These are phyloP conservation scores for Lobophora halterata DNA, from an alignment of 2,888 invertebrate genomes.

Conservation along the genomic window DNA sequence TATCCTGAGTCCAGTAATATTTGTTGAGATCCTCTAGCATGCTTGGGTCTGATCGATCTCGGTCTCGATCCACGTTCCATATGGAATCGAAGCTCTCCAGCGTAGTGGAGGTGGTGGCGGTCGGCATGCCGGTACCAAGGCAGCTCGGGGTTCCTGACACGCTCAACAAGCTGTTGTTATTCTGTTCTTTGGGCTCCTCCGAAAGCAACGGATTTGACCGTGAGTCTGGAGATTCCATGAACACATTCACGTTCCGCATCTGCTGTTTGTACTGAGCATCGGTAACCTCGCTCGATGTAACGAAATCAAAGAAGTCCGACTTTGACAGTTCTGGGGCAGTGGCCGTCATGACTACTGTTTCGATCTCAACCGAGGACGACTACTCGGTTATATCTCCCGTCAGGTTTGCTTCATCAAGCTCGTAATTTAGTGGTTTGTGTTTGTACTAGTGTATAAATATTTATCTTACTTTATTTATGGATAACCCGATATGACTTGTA, in stretches of 20 bases:
- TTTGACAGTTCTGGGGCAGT: constrained; percentile 92
- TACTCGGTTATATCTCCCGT: constrained; percentile 51
- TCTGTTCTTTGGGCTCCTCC: constrained; percentile 80
- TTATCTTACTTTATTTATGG: constrained; percentile 68
- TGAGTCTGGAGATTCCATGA: constrained; percentile 81
- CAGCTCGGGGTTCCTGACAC: constrained; percentile 46
- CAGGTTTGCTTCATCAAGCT: constrained; percentile 56
- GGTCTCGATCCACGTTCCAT: constrained; percentile 87
- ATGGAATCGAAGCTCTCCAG: constrained; percentile 81
- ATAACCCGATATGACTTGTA: constrained; percentile 79
- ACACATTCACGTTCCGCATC: constrained; percentile 85
- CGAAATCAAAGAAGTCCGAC: constrained; percentile 94
- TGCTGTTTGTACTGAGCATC: constrained; percentile 86
- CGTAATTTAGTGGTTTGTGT: constrained; percentile 47
- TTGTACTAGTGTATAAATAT: constrained; percentile 77
- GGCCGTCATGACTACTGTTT: constrained; percentile 92
- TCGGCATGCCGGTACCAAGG: constrained; percentile 51
- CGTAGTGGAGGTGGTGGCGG: constrained; percentile 68
- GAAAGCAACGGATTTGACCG: constrained; percentile 73
- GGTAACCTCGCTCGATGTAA: constrained; percentile 89
- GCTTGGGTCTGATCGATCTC: constrained; percentile 86
- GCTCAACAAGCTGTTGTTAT: constrained; percentile 82
- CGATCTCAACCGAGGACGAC: constrained; percentile 67
- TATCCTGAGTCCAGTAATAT: constrained; percentile 89
- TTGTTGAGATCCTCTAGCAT: constrained; percentile 92